Conservation (phyloP, 2,888 invertebrate genomes). For the Spicauda simplicius region DNA sequence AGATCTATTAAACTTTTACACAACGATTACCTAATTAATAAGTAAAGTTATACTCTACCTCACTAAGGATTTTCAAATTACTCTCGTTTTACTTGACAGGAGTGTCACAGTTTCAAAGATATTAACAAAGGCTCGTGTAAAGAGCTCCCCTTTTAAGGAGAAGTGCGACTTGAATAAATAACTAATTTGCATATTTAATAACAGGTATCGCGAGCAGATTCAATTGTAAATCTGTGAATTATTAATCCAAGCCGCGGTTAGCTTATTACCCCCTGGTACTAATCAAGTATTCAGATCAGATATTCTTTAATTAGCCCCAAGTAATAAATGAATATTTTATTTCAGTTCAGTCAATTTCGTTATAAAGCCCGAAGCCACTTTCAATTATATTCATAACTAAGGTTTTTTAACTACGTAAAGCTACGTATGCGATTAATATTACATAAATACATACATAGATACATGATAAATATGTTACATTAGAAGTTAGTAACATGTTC, state of each 20-base stretch:
- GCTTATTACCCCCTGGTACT: slow-evolving; percentile 65
- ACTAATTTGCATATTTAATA: slow-evolving; percentile 82
- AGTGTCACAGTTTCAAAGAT: slow-evolving; percentile 44
- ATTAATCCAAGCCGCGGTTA: slow-evolving; percentile 65
- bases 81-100: slow-evolving; percentile 43
- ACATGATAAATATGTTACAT: no score
- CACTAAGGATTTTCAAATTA: slow-evolving; percentile 13
- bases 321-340: slow-evolving; percentile 43
- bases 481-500: no score
- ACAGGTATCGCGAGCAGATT: slow-evolving; percentile 73
- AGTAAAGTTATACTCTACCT: not conserved
- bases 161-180: slow-evolving; percentile 76
- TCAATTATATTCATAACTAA: not conserved
- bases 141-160: slow-evolving; percentile 58
- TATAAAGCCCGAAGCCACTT: not conserved
- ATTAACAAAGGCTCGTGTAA: slow-evolving; percentile 43
- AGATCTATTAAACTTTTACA: not conserved
- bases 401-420: no score
- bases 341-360: slow-evolving; percentile 7
- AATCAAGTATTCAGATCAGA: slow-evolving; percentile 76
- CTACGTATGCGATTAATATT: no score
- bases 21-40: not conserved
- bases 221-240: slow-evolving; percentile 75
- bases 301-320: slow-evolving; percentile 64
- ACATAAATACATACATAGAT: no score